These are phyloP conservation scores for Trichoplax adhaerens DNA, from an alignment of 37 sponge, comb jelly and placozoan genomes.

Conservation along the genomic window DNA sequence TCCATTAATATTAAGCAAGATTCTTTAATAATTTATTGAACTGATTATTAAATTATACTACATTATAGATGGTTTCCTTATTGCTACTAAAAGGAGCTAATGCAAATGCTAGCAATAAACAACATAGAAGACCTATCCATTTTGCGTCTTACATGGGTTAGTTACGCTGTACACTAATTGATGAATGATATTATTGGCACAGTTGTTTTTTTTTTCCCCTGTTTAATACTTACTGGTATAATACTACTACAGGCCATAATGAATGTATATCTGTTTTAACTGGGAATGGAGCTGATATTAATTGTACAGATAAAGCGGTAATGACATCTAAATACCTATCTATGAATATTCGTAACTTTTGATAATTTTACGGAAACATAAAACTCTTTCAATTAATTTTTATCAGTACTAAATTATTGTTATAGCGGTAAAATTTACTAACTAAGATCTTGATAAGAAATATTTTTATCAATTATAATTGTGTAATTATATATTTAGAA, in stretches of 20 bases:
- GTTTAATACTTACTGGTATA: no score
- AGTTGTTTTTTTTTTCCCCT: no score
- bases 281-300: conserved; percentile 51
- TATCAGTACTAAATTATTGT: no score
- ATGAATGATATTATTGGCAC: no score
- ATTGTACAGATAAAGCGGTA: conserved; percentile 43
- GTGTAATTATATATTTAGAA: conserved; percentile 5
- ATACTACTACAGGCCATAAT: conserved; percentile 26
- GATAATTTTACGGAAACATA: neutral
- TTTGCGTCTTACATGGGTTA: conserved; percentile 62
- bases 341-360: neutral
- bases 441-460: no score
- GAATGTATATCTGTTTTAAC: conserved; percentile 54
- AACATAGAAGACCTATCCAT: conserved; percentile 59
- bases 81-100: conserved; percentile 61
- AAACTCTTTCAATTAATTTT: no score
- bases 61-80: conserved; percentile 52
- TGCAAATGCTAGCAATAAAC: conserved; percentile 14
- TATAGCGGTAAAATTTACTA: no score
- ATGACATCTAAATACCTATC: neutral
- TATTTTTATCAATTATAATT: no score
- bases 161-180: neutral
- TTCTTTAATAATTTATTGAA: no score
- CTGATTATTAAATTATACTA: no score
- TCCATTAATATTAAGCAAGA: no score